A percentile compares a stretch with the other conserved stretches of the same genome.
Evolutionary conservation across 2,888 invertebrate genomes (phyloP).

Genomic region (Papilio demoleus): DNA sequence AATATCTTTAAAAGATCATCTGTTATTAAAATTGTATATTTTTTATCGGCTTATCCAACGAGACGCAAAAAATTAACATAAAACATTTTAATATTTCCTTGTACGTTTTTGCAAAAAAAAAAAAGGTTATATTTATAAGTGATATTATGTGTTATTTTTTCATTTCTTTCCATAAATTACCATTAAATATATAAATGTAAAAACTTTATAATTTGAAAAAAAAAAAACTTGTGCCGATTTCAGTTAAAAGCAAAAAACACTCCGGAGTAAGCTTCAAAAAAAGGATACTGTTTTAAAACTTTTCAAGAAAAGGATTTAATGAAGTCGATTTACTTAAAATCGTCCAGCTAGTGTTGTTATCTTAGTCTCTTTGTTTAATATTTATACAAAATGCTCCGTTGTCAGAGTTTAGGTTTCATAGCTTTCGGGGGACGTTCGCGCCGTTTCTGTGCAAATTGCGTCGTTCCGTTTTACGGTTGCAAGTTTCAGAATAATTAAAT

Average conservation of each 20-base stretch:
- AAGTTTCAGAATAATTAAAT: conserved; percentile 30
- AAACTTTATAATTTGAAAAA: too few species aligned
- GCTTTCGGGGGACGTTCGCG: conserved; percentile 7
- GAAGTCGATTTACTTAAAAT: background rate
- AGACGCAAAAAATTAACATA: background rate
- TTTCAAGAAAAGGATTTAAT: conserved; percentile 4
- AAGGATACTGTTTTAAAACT: background rate
- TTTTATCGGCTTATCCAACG: background rate
- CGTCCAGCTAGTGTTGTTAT: background rate
- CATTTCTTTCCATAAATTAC: too few species aligned
- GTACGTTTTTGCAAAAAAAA: too few species aligned
- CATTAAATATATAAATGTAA: too few species aligned
- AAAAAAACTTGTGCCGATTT: background rate
- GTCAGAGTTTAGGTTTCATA: conserved; percentile 3
- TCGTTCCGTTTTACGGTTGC: conserved; percentile 26
- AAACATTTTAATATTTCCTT: background rate
- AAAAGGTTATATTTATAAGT: too few species aligned
- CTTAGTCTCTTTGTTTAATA: conserved; percentile 5
- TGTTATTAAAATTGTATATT: conserved; percentile 9
- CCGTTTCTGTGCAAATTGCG: conserved; percentile 28
- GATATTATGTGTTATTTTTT: too few species aligned
- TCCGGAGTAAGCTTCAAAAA: background rate
- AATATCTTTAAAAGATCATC: conserved; percentile 2
- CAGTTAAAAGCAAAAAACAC: background rate
- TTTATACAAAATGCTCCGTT: conserved; percentile 20